phyloP scores from a whole-genome alignment of 2,113 vertebrate species.

The Ranitomeya imitator region DNA sequence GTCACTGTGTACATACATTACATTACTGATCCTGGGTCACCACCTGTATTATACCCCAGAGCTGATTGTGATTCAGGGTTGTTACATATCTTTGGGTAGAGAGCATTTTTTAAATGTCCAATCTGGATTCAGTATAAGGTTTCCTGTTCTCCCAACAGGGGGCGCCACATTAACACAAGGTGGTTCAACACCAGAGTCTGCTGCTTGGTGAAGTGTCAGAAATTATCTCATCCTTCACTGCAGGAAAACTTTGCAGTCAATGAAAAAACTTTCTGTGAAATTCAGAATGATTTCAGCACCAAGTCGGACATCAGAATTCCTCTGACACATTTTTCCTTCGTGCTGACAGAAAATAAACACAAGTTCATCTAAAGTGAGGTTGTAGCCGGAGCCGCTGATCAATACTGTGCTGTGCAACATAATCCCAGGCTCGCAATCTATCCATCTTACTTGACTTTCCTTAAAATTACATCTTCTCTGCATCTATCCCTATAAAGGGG shows the following conservation, averaged over 20 bases:
- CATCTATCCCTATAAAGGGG: conserved; percentile 28
- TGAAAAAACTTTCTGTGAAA: not conserved
- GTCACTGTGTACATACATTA: too few species aligned
- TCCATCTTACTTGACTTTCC: conserved; percentile 18
- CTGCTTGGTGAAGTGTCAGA: not conserved
- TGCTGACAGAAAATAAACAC: conserved; percentile 25
- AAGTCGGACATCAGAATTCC: not conserved
- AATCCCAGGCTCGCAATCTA: conserved; percentile 22
- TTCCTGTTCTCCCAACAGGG: not conserved
- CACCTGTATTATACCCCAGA: too few species aligned
- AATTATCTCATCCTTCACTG: not conserved
- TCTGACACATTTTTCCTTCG: not conserved
- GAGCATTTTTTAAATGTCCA: too few species aligned
- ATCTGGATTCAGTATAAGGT: too few species aligned
- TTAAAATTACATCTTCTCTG: conserved; percentile 43
- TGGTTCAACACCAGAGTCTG: not conserved
- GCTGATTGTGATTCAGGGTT: too few species aligned
- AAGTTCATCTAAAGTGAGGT: conserved; percentile 32
- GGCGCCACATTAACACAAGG: not conserved
- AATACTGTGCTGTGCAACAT: not conserved
- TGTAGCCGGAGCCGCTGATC: not conserved
- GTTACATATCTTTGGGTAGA: too few species aligned
- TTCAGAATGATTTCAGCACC: not conserved
- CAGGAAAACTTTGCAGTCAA: not conserved
- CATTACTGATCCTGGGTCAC: too few species aligned